These are phyloP conservation scores for Sprattus sprattus DNA, from an alignment of 2,113 vertebrate species.

Conservation along the genomic window DNA sequence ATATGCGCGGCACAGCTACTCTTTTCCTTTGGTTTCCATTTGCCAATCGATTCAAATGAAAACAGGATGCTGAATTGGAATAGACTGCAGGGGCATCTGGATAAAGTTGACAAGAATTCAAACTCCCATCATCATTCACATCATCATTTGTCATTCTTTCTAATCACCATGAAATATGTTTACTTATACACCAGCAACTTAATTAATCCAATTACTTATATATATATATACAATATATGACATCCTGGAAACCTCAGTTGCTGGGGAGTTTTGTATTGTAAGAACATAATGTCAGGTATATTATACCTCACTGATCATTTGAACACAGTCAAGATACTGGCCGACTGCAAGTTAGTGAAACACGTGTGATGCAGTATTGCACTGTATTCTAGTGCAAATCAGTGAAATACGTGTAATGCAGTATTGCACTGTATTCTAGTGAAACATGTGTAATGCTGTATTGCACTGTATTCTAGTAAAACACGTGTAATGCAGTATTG, in stretches of 20 bases:
- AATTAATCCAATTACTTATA: neutral
- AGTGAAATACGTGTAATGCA: too few species aligned
- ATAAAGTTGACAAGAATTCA: neutral
- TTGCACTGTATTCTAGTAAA: too few species aligned
- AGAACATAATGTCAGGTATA: neutral
- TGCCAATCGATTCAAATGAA: neutral
- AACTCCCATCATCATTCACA: neutral
- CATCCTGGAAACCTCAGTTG: neutral
- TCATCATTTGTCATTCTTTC: neutral
- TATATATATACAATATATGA: neutral
- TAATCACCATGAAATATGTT: neutral
- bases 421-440: too few species aligned
- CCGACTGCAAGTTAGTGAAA: neutral
- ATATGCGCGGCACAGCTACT: neutral
- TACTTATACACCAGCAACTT: neutral
- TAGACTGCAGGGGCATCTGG: neutral
- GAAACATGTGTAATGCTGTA: too few species aligned
- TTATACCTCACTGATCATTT: neutral
- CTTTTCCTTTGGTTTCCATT: neutral
- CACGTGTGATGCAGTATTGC: neutral
- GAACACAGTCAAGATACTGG: neutral
- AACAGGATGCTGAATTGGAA: neutral
- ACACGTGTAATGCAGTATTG: too few species aligned
- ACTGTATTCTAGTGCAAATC: slow-evolving; percentile 12
- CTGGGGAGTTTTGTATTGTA: neutral